Evolutionary conservation across 2,888 invertebrate species (phyloP), one percentile per base, ranked within the genome.

Genomic region (Anoplius nigerrimus): DNA sequence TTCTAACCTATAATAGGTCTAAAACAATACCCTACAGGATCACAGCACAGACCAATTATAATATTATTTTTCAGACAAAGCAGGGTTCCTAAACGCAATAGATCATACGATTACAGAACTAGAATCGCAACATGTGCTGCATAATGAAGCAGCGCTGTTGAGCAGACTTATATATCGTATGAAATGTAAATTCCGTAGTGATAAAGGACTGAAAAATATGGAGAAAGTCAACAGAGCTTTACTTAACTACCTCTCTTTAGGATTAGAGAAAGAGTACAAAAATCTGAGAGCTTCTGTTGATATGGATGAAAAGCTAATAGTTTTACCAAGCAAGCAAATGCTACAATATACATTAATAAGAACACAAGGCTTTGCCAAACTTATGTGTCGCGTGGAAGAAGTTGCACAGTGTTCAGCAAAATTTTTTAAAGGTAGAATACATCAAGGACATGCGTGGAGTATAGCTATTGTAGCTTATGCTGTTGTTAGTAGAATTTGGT

Each of bases 301-400:
- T 34, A 56, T 80, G 51, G 81, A 84, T 27, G 72, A 73, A 2
- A 86, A 87, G 34, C 42, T 34, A 20, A 75, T 86, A 20, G 89
- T 89, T 79, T 86, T 92, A 56, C 92, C 92, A n/a, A 91, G 92
- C 2, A 89, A 87, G 71, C 92, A 93, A 85, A 92, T 92, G 91
- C 76, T 92, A 13, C 89, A 92, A 79, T 92, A 90, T 87, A 75
- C 92, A 20, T 83, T 93, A 55, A 82, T 91, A 0, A 89, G 90
- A 79, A 85, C 91, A 2, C 90, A 92, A 76, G 89, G 91, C 53
- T 92, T 92, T 83, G 89, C 90, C 0, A 92, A 91, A 81, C 84
- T 93, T 18, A 90, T 92, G 90, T 77, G 89, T 43, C 88, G 91
- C 69, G 84, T 92, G 53, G 90, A 90, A 76, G 81, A 89, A 6